Conservation (phyloP, 2,888 invertebrate species). For the Abrostola tripartita region DNA sequence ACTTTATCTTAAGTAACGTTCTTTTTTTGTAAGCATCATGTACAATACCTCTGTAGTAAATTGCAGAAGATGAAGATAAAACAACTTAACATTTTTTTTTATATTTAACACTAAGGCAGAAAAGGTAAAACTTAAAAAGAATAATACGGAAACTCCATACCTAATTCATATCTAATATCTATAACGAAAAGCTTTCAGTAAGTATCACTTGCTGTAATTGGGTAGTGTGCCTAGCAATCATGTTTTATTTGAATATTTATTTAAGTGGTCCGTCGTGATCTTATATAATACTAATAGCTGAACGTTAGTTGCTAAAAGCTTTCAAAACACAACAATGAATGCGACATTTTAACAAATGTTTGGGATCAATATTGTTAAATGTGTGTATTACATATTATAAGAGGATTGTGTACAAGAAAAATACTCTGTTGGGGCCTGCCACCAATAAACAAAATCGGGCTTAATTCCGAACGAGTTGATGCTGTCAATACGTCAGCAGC, state of each 20-base stretch:
- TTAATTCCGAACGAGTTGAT: slow-evolving; percentile 16
- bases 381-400: slow-evolving; percentile 19
- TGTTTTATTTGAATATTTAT: too few relatives aligned
- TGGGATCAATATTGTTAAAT: slow-evolving; percentile 17
- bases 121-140: too few relatives aligned
- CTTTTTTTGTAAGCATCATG: slow-evolving; percentile 20
- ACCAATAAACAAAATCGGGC: slow-evolving; percentile 23
- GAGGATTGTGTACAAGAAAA: slow-evolving; percentile 20
- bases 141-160: too few relatives aligned
- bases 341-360: too few relatives aligned
- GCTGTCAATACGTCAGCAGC: slow-evolving; percentile 37
- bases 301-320: too few relatives aligned
- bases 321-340: too few relatives aligned
- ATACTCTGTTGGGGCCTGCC: slow-evolving; percentile 8
- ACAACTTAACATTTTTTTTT: slow-evolving; percentile 43
- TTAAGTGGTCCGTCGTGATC: too few relatives aligned
- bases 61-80: slow-evolving; percentile 15
- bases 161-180: too few relatives aligned
- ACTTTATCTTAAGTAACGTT: slow-evolving; percentile 11
- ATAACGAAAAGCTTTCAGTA: too few relatives aligned
- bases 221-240: too few relatives aligned
- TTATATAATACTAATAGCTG: too few relatives aligned
- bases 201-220: too few relatives aligned
- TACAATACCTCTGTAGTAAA: slow-evolving; percentile 14
- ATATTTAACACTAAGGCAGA: slow-evolving; percentile 8